phyloP scores from a whole-genome alignment of 2,888 invertebrate species.

The Vanessa cardui region DNA sequence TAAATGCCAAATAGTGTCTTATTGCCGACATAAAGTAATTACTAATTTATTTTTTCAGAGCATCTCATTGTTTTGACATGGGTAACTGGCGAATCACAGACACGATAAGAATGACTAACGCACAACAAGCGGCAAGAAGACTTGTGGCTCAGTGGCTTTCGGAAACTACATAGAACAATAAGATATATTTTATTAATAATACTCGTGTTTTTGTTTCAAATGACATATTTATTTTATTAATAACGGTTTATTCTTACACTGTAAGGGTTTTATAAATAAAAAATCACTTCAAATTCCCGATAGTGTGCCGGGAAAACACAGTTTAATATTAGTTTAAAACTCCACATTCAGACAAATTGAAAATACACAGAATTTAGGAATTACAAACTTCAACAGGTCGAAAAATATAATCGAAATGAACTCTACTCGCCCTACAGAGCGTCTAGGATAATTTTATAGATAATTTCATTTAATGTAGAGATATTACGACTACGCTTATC shows the following conservation, averaged over 20 bases:
- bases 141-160: conserved; percentile 66
- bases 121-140: conserved; percentile 62
- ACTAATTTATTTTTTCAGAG: conserved; percentile 50
- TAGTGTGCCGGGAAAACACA: conserved; percentile 63
- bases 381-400: conserved; percentile 71
- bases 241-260: neutral
- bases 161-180: conserved; percentile 1
- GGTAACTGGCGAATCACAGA: conserved; percentile 60
- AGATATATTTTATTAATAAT: neutral
- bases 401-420: conserved; percentile 72
- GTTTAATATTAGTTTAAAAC: conserved; percentile 78
- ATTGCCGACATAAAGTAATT: no score
- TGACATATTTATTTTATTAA: neutral
- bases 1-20: no score
- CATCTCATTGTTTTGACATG: conserved; percentile 78
- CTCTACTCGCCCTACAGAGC: conserved; percentile 66
- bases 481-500: conserved; percentile 64
- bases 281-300: conserved; percentile 59
- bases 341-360: conserved; percentile 75
- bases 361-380: conserved; percentile 71
- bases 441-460: conserved; percentile 29
- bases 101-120: conserved; percentile 68
- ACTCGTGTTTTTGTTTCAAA: neutral
- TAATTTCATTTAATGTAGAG: conserved; percentile 44
- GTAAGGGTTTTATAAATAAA: conserved; percentile 45